Base-by-base conservation (phyloP, 2,113 vertebrate species). In the Apteryx owenii region DNA sequence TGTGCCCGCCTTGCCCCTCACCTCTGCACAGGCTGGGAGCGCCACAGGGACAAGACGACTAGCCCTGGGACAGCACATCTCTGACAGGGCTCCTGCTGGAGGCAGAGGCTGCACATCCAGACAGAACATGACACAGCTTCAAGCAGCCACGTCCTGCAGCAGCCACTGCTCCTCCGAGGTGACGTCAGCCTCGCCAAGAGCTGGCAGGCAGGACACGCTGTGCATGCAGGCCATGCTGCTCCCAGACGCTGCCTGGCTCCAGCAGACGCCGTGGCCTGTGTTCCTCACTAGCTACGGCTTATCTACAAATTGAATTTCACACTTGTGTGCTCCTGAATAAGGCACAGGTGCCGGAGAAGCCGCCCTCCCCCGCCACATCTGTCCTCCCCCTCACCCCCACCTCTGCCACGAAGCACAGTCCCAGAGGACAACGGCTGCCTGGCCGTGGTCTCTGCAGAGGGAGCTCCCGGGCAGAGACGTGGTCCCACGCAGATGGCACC, bases 111-210 rank as follows among this genome's bases (percentile, higher is more conserved):
- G 54, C 85, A 8, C 72, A n/a, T 20, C 69, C 83, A 0, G 80
- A 75, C 69, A 81, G 83, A 84, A 92, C 28, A 84, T 75, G 78
- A 89, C 96, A 93, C 90, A 76, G 92, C 73, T 65, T 58, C 66
- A 19, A 40, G 86, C 86, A 69, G 90, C 44, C 89, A 76, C 61
- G 40, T 93, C 92, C 95, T 94, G 95, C 96, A 95, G 92, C 95
- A 95, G 91, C 53, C 84, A 16, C 87, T 9, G 85, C 82, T 94
- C 40, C 92, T 84, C 85, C 8, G 0, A 58, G 91, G 26, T 96
- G 96, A 97, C 90, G 89, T 96, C 89, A 97, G 92, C 81, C 92
- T 69, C 90, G 26, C 46, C 81, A 71, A 82, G 95, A n/a, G 92
- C 95, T 65, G 90, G 90, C 90, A 76, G 92, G 92, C 96, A 76